Evolutionary conservation across 2,113 vertebrate species (phyloP), one percentile per base, ranked within the genome.

Genomic region (Dryoscopus gambensis): DNA sequence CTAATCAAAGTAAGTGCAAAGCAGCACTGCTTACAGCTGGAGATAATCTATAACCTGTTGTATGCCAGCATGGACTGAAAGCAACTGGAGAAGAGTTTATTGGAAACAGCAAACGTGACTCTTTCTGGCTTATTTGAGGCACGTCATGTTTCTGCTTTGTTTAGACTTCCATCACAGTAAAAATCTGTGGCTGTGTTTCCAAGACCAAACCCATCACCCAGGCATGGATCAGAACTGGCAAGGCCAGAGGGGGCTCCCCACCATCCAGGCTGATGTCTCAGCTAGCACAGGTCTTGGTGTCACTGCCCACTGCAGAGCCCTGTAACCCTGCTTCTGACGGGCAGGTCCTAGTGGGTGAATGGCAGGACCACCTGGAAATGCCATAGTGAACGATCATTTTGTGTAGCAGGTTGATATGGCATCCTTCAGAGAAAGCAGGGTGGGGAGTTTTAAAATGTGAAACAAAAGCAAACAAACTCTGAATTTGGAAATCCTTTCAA

Each of bases 401-500:
- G 47, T 44, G 77, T 77, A 92, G 42, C 4, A 3, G 6, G 13
- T 59, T 87, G n/a, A 56, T 86, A 63, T 55, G 39, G 20, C 28
- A 47, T 68, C 55, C 37, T 64, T 95, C 62, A 84, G 62, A 91
- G 39, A 68, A 87, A 60, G 50, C 60, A 53, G 20, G 2, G 4
- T 53, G 28, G 19, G 22, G 19, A 75, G 20, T 75, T 75, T 76
- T 22, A 67, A n/a, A 27, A 27, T 3, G 5, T 56, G 57, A 79
- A 85, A 46, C 22, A 65, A 69, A 87, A 52, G 35, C 24, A 50
- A 77, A 15, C 2, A 1, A 37, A 17, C 47, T 87, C 47, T 73
- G 57, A 79, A 73, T 69, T 30, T 68, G 73, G 47, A 93, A 87
- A 35, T 87, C 9, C 24, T 69, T 91, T 95, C 40, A 68, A 52